Base-by-base conservation (phyloP, 2,797 vertebrate genomes). In the Hylomyscus alleni region DNA sequence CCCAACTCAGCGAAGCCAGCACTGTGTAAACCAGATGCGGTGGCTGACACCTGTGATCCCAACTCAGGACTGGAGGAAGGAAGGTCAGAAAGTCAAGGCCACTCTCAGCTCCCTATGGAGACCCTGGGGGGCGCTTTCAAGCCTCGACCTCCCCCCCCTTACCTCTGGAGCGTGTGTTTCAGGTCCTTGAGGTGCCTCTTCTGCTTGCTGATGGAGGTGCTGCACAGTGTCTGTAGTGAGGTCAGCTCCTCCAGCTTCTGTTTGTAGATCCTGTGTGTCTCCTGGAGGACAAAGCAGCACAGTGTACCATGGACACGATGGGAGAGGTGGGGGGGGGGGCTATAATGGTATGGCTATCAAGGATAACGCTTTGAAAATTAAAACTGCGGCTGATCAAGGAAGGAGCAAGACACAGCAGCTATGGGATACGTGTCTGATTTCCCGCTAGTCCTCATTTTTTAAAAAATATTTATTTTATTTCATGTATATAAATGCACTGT, bases 161-260 rank as follows among this genome's bases (percentile, higher is more conserved):
- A 99, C 99, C 98, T 98, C 93, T 98, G 98, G 69, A 99, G 98
- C 15, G 98, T 98, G 95, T 91, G 83, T 73, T 98, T 98, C 44
- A 99, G 96, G 50, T 99, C 99, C 96, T 98, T 99, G 2, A 99
- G 98, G 0, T 98, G 98, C 98, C 99, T 99, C 98, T 99, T 99
- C 97, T 99, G 99, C 96, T 99, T 99, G 92, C 98, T 98, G 97
- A 99, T 99, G 95, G 99, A 99, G 31, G 97, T 98, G 98, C 99
- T 99, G 97, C 99, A 99, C 20, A 98, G 98, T 0, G 98, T 95
- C 98, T 99, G 99, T 72, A 99, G 98, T 34, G 98, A 99, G 0
- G 99, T 99, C 95, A 99, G 99, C 97, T 99, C 99, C 95, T 99
- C 99, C 17, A 99, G 98, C 97, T 99, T 99, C 97, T 99, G 99